Conservation (phyloP, 2,797 vertebrate species). For the Coluber constrictor region DNA sequence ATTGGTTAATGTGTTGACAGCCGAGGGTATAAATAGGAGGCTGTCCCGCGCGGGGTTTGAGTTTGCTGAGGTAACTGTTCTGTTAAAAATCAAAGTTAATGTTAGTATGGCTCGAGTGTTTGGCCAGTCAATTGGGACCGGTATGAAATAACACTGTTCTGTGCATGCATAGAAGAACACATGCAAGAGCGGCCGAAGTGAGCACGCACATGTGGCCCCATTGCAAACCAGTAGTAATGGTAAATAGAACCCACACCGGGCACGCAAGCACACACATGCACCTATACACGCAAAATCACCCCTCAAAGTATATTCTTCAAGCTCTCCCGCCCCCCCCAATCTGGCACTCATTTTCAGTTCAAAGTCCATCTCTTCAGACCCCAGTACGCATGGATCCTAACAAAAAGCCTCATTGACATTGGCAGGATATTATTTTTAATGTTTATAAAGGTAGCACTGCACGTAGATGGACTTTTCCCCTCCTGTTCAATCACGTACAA, state of each 20-base stretch:
- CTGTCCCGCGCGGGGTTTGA: no score
- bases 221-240: no score
- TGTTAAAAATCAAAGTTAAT: no score
- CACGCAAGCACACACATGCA: neutral
- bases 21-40: no score
- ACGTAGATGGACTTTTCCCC: neutral
- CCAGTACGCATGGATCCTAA: neutral
- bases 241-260: neutral
- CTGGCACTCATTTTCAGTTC: neutral
- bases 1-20: no score
- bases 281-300: neutral
- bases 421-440: neutral
- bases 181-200: no score
- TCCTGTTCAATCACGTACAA: neutral
- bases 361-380: neutral
- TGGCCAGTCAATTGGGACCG: no score
- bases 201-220: no score
- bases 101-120: no score
- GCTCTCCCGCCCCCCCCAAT: neutral
- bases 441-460: neutral
- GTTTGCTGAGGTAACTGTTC: no score
- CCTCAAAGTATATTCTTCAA: neutral
- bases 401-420: neutral
- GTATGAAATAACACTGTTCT: no score
- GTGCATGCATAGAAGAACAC: no score